Conservation (phyloP, 2,797 vertebrate species). For the Uromys caudimaculatus region DNA sequence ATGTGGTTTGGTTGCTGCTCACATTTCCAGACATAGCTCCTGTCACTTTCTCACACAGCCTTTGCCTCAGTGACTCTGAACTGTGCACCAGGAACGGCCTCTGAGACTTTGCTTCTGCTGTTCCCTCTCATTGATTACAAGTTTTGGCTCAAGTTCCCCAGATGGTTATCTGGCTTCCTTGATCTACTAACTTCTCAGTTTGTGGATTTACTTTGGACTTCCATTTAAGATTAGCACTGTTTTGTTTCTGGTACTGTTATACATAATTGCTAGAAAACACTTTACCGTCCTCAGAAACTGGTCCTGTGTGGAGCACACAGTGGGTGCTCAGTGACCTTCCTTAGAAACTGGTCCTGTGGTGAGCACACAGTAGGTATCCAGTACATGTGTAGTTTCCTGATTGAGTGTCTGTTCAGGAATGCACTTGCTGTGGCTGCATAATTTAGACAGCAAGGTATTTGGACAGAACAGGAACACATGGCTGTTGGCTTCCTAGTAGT, state of each 20-base stretch:
- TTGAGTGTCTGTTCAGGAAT: not conserved
- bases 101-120: not conserved
- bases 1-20: not conserved
- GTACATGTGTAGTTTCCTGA: not conserved
- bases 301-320: not conserved
- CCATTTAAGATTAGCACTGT: not conserved
- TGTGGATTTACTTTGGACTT: not conserved
- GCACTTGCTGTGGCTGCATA: not conserved
- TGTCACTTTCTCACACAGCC: not conserved
- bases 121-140: not conserved
- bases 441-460: not conserved
- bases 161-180: not conserved
- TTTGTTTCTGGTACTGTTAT: not conserved
- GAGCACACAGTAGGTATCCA: not conserved
- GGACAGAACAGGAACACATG: not conserved
- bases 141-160: not conserved
- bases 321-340: not conserved
- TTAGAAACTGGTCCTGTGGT: not conserved
- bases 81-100: not conserved
- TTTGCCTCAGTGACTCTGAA: conserved; percentile 1
- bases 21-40: not conserved
- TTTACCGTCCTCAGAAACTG: not conserved
- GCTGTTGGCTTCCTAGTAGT: conserved; percentile 23
- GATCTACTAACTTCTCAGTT: not conserved
- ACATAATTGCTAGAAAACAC: not conserved